A percentile compares a stretch with the other conserved stretches of the same genome.
Conservation (phyloP, 2,113 vertebrate genomes). For the Atrichornis clamosus region DNA sequence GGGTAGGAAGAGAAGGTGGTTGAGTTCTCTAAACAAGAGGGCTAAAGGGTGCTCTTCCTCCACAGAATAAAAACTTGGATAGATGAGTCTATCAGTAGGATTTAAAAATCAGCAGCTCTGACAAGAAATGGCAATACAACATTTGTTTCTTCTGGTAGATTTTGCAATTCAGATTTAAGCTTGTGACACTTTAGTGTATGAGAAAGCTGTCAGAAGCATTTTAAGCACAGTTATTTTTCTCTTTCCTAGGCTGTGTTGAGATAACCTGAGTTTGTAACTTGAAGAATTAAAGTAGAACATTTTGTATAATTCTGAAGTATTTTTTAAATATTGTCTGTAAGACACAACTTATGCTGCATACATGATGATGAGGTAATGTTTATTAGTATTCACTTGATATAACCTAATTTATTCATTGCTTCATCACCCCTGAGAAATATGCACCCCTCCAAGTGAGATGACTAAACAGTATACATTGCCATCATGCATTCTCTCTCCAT, state of each 20-base stretch:
- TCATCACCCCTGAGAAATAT: slow-evolving; percentile 15
- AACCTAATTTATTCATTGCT: slow-evolving; percentile 23
- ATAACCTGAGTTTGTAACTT: not conserved
- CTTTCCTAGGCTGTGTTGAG: not conserved
- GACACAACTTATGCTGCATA: not conserved
- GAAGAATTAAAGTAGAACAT: not conserved
- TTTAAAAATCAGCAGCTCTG: slow-evolving; percentile 9
- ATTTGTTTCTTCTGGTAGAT: slow-evolving; percentile 48
- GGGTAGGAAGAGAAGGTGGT: not conserved
- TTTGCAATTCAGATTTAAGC: slow-evolving; percentile 62
- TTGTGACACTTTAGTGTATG: slow-evolving; percentile 41
- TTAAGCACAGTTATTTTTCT: slow-evolving; percentile 46
- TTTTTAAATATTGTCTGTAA: not conserved
- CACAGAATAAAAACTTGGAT: not conserved
- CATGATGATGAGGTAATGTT: not conserved
- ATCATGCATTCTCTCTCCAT: not conserved
- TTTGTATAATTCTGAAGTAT: not conserved
- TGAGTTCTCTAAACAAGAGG: not conserved
- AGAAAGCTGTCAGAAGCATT: slow-evolving; percentile 50
- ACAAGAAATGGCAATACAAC: slow-evolving; percentile 41
- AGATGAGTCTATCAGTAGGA: slow-evolving; percentile 3
- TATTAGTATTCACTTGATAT: not conserved
- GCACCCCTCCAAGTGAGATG: not conserved
- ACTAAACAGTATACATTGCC: not conserved
- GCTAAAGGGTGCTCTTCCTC: not conserved